Percentiles rank a stretch among this genome's conserved stretches.
Evolutionary conservation across 2,797 vertebrate species (phyloP).

Genomic region (Hoplostethus atlanticus): DNA sequence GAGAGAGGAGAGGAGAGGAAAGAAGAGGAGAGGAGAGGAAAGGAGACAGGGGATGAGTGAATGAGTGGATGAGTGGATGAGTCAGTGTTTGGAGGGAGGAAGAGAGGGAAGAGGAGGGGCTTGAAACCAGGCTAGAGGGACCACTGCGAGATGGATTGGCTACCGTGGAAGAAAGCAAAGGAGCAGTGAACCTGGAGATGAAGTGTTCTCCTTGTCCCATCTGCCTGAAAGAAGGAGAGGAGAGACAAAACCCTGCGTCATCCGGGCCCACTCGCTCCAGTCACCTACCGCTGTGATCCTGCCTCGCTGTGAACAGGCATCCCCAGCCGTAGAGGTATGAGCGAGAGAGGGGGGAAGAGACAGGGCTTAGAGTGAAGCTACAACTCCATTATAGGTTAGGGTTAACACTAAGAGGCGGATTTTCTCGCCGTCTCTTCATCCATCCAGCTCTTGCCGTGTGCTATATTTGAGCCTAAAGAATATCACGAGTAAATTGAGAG

Average conservation of each 20-base stretch:
- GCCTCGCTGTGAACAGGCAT: slow-evolving; percentile 7
- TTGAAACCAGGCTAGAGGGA: slow-evolving; percentile 65
- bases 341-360: neutral
- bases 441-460: neutral
- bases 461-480: slow-evolving; percentile 19
- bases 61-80: slow-evolving; percentile 35
- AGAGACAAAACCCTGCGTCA: slow-evolving; percentile 26
- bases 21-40: slow-evolving; percentile 44
- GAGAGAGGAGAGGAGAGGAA: slow-evolving; percentile 39
- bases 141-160: slow-evolving; percentile 70
- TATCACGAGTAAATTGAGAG: slow-evolving; percentile 14
- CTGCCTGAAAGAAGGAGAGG: slow-evolving; percentile 58
- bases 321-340: neutral
- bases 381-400: neutral
- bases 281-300: slow-evolving; percentile 10
- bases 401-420: neutral
- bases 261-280: slow-evolving; percentile 25
- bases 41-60: slow-evolving; percentile 50
- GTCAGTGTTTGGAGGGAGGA: slow-evolving; percentile 67
- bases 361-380: neutral
- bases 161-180: slow-evolving; percentile 72
- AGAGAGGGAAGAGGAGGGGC: slow-evolving; percentile 69
- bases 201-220: slow-evolving; percentile 74
- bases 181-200: slow-evolving; percentile 74
- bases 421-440: neutral